phyloP scores from a whole-genome alignment of 2,888 invertebrate genomes.

The Eucriotettix oculatus region DNA sequence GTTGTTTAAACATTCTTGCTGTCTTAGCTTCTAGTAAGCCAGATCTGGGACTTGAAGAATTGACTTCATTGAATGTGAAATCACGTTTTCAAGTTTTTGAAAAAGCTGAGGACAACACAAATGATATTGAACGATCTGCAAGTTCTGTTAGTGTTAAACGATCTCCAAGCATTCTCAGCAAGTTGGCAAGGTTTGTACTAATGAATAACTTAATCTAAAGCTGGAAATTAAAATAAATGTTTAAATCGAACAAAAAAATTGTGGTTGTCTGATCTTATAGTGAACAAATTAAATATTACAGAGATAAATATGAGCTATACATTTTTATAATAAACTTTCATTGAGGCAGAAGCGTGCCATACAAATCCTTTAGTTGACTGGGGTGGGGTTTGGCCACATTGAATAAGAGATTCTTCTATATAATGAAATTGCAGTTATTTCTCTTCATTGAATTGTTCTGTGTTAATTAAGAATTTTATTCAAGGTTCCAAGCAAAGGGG shows the following conservation, averaged over 20 bases:
- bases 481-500: constrained; percentile 63
- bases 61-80: constrained; percentile 66
- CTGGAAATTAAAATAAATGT: too few species aligned
- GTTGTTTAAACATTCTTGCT: not conserved
- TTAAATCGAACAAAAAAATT: too few species aligned
- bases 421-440: too few species aligned
- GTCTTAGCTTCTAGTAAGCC: constrained; percentile 72
- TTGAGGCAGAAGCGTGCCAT: too few species aligned
- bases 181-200: constrained; percentile 53
- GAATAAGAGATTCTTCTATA: too few species aligned
- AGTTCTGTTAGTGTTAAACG: constrained; percentile 39
- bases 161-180: constrained; percentile 60
- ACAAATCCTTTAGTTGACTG: too few species aligned
- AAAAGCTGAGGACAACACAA: constrained; percentile 27
- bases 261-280: too few species aligned
- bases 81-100: constrained; percentile 76
- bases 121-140: constrained; percentile 30
- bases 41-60: constrained; percentile 66
- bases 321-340: too few species aligned
- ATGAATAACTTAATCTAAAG: not conserved
- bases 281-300: too few species aligned
- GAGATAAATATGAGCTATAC: too few species aligned
- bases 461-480: not conserved
- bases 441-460: too few species aligned
- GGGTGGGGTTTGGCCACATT: too few species aligned